Evolutionary conservation across 2,888 invertebrate genomes (phyloP), one percentile per base, ranked within the genome.

Genomic region (Brachynemurus nebulosus): DNA sequence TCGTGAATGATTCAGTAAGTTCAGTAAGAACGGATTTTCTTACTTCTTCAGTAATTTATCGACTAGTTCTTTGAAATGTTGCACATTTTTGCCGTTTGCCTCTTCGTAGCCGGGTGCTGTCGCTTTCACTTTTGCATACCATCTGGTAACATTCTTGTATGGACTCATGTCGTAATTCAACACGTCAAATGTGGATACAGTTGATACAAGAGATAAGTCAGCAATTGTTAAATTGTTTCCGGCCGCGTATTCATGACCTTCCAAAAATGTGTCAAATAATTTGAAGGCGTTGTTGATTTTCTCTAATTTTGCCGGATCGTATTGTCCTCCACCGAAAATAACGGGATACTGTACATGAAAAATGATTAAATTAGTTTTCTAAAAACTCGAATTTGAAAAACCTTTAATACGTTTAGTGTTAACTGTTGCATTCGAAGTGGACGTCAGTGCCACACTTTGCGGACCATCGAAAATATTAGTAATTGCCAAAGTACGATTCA

Each of bases 201-300:
- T 70, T 7, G 82, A 74, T 23, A 78, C 66, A 37, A 88, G 59
- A 25, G 77, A 65, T 34, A 86, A 68, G 62, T 90, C 90, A 6
- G 90, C 90, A 14, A 90, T 60, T 14, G 88, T 88, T 43, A 86
- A 65, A 46, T 68, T 68, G 46, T 78, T 70, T 2, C 86, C 89
- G 12, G 85, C 85, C 25, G 67, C 74, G 63, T 74, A 90, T 50
- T 74, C 70, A 54, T 78, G 72, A 0, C 76, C 77, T 36, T 77
- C 76, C 20, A 89, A 68, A 67, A 82, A 80, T n/a, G 63, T 73
- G 54, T 88, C 77, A 23, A 88, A 64, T 51, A 80, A 76, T 25
- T 69, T 71, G 40, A 85, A 67, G 2, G 80, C 78, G 2, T 77
- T 74, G 34, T 77, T 76, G 37, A 86, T 68, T 59, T 80, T 80